A percentile compares a stretch with the other conserved stretches of the same genome.
phyloP scores from a whole-genome alignment of 2,113 vertebrate species.

The Phaethon lepturus region DNA sequence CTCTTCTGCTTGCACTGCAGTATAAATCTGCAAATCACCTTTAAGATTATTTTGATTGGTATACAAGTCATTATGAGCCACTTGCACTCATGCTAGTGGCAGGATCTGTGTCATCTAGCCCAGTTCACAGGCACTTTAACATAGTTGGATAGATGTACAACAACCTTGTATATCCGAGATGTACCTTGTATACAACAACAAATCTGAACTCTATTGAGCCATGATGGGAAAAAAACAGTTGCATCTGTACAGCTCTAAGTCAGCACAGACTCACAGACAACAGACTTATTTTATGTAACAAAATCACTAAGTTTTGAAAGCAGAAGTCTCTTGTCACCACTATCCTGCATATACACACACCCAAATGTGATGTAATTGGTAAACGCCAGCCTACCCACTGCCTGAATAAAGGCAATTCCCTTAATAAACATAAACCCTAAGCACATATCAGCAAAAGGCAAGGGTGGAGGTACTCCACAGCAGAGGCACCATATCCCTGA shows the following conservation, averaged over 20 bases:
- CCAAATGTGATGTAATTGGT: neutral
- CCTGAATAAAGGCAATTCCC: neutral
- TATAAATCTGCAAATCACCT: neutral
- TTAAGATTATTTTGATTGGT: neutral
- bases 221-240: neutral
- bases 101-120: neutral
- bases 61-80: neutral
- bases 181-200: neutral
- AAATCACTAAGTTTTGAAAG: neutral
- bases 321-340: neutral
- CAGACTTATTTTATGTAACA: neutral
- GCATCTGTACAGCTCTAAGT: neutral
- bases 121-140: neutral
- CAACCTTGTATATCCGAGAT: neutral
- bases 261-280: neutral
- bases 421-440: neutral
- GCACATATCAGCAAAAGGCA: neutral
- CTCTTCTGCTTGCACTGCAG: neutral
- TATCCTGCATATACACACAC: neutral
- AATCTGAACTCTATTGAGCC: neutral
- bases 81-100: accelerated
- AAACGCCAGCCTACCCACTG: neutral
- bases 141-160: neutral
- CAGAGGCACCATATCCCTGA: neutral
- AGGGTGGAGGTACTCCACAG: accelerated